A percentile compares a stretch with the other conserved stretches of the same genome.
These are phyloP conservation scores for Pterobdella sp. DNA, from an alignment of 2,888 invertebrate genomes.

Conservation along the genomic window DNA sequence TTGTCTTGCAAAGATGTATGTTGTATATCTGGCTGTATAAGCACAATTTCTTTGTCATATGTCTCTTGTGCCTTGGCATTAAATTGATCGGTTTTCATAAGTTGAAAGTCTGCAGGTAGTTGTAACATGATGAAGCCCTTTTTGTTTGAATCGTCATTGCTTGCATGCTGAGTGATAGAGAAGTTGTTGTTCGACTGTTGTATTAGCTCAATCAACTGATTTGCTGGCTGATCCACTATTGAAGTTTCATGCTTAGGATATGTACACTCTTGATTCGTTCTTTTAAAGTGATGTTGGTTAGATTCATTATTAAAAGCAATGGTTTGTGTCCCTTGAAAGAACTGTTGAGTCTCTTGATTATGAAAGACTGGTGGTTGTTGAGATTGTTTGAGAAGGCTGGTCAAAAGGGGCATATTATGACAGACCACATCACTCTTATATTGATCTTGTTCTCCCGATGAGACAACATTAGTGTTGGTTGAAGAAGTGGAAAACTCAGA, in stretches of 20 bases:
- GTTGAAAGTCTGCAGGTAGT: background rate
- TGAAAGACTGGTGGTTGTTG: background rate
- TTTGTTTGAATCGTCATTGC: background rate
- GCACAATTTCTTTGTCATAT: background rate
- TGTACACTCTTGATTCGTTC: too few species aligned
- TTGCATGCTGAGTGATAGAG: background rate
- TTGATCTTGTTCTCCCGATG: too few species aligned
- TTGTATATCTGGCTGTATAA: background rate
- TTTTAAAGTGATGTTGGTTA: background rate
- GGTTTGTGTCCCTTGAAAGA: background rate
- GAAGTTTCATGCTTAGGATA: too few species aligned
- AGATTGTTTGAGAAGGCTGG: slow-evolving; percentile 1
- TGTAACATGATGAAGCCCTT: background rate
- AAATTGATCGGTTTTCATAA: background rate
- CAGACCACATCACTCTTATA: too few species aligned
- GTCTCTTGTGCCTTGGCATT: background rate
- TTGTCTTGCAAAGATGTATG: background rate
- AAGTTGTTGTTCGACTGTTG: background rate
- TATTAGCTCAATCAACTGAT: background rate
- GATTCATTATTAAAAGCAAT: background rate
- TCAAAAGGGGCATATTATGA: slow-evolving; percentile 1
- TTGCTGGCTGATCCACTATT: background rate
- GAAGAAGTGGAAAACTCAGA: too few species aligned
- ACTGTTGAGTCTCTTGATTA: background rate
- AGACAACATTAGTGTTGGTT: too few species aligned